A percentile compares a stretch with the other conserved stretches of the same genome.
Conservation (phyloP, 92 coral and sea anemone genomes). For the Epizoanthus rinbou region DNA sequence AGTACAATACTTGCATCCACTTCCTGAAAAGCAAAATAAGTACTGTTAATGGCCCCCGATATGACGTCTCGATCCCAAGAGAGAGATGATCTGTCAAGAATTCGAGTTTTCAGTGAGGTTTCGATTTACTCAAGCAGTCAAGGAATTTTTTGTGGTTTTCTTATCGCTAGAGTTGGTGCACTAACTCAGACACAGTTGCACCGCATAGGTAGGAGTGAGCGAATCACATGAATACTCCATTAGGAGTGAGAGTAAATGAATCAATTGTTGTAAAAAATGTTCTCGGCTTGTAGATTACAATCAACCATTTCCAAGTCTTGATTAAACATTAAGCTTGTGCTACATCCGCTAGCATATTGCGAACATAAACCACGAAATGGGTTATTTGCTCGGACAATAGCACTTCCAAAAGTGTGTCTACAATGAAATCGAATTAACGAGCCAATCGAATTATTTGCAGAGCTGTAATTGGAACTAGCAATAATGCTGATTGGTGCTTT, state of each 20-base stretch:
- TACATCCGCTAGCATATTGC: slow-evolving; percentile 37
- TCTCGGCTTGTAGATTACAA: not conserved
- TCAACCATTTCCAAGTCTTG: slow-evolving; percentile 37
- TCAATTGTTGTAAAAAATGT: slow-evolving; percentile 16
- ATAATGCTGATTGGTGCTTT: slow-evolving; percentile 68
- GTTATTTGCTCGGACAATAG: slow-evolving; percentile 63
- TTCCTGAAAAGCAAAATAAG: slow-evolving; percentile 65
- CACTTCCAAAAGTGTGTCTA: slow-evolving; percentile 61
- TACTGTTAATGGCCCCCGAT: slow-evolving; percentile 32
- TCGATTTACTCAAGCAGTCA: not conserved
- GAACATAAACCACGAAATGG: slow-evolving; percentile 48
- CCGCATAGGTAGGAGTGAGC: not conserved
- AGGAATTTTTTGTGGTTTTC: slow-evolving; percentile 5
- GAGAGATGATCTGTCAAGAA: not conserved
- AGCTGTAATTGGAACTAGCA: slow-evolving; percentile 72
- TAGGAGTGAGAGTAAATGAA: slow-evolving; percentile 20
- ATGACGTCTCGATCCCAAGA: slow-evolving; percentile 22
- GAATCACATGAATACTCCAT: not conserved
- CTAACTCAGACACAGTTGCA: not conserved
- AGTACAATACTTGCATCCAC: slow-evolving; percentile 47
- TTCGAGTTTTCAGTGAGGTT: not conserved
- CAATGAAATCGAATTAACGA: slow-evolving; percentile 74
- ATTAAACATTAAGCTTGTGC: slow-evolving; percentile 26
- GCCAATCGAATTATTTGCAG: slow-evolving; percentile 72
- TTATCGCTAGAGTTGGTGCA: slow-evolving; percentile 12